Base-by-base conservation (phyloP, 2,888 invertebrate species). In the Phrixothrix hirtus region DNA sequence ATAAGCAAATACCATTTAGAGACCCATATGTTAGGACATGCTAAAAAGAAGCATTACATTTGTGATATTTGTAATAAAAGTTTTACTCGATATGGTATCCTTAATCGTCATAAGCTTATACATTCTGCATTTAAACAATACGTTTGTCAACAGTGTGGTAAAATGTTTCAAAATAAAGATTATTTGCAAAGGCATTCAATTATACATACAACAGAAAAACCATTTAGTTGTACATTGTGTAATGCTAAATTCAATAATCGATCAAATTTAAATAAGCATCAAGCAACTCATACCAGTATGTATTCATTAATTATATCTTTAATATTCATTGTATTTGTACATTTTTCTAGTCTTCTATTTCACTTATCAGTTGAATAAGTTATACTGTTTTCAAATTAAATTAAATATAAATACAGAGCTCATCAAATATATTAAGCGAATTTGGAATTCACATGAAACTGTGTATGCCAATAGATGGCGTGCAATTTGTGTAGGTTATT, bases 1-100 rank as follows among this genome's bases (percentile, higher is more conserved):
- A 81, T 84, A 1, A 81, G 84, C 2, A 82, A 83, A 45, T 85
- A 87, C 0, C 90, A 91, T 70, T 83, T 83, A 58, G 84, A 87
- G 65, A 85, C 88, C 59, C 91, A 91, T 62, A 79, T 83, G 69
- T 78, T 84, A 10, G 82, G 82, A 13, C 89, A 90, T 62, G 79
- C 78, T 17, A 83, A 82, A 36, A 80, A 80, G 58, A 80, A 83
- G 48, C 82, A 82, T 0, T 84, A 80, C 61, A 69, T 78, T 0
- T 88, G 88, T 61, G 78, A 79, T 9, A 69, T 79, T 1, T 91
- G 91, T 62, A 77, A 79, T 1, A 87, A 86, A 68, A 77, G 81
- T 16, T 91, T 89, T 72, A 81, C 82, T 25, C 86, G 87, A 60
- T 80, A 80, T 69, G 83, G 84, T 30, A 87, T 88, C 69, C 75